Conservation (phyloP, 2,113 vertebrate genomes). For the Naja naja region DNA sequence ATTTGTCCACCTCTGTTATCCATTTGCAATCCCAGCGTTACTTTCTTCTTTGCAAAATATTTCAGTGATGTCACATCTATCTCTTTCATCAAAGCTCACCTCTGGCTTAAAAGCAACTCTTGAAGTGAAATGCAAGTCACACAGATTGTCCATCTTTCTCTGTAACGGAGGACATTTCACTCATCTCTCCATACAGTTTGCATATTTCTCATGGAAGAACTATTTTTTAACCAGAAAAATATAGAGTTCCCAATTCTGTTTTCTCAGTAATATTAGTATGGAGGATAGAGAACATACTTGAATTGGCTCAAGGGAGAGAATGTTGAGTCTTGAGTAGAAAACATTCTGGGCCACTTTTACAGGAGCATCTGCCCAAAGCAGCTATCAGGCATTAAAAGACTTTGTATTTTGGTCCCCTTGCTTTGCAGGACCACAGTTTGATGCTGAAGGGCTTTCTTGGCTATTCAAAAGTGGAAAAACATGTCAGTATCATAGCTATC, state of each 20-base stretch:
- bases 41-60: neutral
- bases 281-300: neutral
- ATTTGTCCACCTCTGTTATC: neutral
- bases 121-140: neutral
- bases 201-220: neutral
- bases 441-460: neutral
- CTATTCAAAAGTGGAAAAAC: neutral
- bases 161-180: neutral
- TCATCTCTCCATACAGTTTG: neutral
- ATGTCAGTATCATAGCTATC: neutral
- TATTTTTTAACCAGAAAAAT: neutral
- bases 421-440: neutral
- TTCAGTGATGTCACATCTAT: neutral
- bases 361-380: neutral
- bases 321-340: neutral
- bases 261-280: neutral
- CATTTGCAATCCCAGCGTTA: neutral
- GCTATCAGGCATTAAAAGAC: neutral
- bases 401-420: neutral
- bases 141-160: neutral
- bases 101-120: neutral
- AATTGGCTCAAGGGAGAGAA: neutral
- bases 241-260: neutral
- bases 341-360: neutral
- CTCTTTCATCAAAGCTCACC: neutral